A percentile compares a stretch with the other conserved stretches of the same genome.
Evolutionary conservation across 2,113 vertebrate species (phyloP).

Genomic region (Meles meles): DNA sequence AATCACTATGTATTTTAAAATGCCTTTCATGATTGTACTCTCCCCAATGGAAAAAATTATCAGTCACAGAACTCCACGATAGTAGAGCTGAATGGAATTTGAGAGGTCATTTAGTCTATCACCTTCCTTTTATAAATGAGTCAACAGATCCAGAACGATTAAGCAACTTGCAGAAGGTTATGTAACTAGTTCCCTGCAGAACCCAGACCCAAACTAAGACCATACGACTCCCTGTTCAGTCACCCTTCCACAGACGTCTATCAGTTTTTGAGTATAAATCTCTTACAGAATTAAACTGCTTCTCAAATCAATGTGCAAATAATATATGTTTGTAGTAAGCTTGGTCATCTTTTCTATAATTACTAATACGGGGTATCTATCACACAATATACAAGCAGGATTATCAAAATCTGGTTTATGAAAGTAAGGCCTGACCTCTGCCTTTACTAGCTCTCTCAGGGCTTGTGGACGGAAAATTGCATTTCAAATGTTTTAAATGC

Average conservation of each 20-base stretch:
- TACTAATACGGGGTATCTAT: neutral
- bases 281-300: neutral
- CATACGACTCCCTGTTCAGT: neutral
- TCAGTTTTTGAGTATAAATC: neutral
- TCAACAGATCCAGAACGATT: neutral
- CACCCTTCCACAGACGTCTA: neutral
- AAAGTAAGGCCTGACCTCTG: neutral
- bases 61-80: neutral
- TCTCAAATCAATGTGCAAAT: neutral
- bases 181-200: neutral
- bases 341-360: neutral
- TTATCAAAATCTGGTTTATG: neutral
- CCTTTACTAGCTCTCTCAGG: neutral
- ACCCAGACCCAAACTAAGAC: neutral
- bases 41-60: neutral
- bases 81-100: neutral
- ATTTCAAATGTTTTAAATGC: conserved; percentile 21
- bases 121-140: neutral
- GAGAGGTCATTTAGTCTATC: neutral
- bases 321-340: neutral
- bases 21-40: neutral
- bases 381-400: neutral
- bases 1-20: neutral
- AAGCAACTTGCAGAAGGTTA: neutral
- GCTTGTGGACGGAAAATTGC: neutral